Evolutionary conservation across 2,888 invertebrate species (phyloP).

Genomic region (Spodoptera exigua): DNA sequence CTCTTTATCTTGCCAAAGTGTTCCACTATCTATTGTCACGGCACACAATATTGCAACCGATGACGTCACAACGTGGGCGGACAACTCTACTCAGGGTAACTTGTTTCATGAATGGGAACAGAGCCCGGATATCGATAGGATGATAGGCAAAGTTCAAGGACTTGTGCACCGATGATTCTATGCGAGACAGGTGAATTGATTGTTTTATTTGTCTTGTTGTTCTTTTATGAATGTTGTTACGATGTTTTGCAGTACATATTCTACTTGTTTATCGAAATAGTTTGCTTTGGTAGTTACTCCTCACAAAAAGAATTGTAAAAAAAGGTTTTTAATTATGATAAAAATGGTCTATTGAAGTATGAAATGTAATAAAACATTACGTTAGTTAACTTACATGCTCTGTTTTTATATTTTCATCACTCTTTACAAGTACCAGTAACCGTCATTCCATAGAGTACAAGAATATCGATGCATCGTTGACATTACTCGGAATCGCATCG

Average conservation of each 20-base stretch:
- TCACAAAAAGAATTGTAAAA: too few relatives aligned
- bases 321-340: too few relatives aligned
- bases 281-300: too few relatives aligned
- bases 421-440: too few relatives aligned
- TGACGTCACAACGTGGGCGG: conserved; percentile 51
- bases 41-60: conserved; percentile 51
- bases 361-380: too few relatives aligned
- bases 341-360: too few relatives aligned
- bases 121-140: conserved; percentile 14
- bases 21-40: conserved; percentile 39
- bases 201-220: too few relatives aligned
- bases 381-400: too few relatives aligned
- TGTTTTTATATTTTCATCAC: too few relatives aligned
- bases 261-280: too few relatives aligned
- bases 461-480: conserved; percentile 24
- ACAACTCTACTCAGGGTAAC: conserved; percentile 21
- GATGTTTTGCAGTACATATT: too few relatives aligned
- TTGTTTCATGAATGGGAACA: conserved; percentile 41
- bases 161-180: conserved; percentile 29
- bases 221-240: too few relatives aligned
- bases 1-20: conserved; percentile 49
- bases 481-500: conserved; percentile 18
- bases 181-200: background rate
- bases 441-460: conserved; percentile 3
- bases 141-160: conserved; percentile 42